Evolutionary conservation across 1,140 invertebrate genomes (phyloP).

Genomic region (Pollicipes pollicipes): DNA sequence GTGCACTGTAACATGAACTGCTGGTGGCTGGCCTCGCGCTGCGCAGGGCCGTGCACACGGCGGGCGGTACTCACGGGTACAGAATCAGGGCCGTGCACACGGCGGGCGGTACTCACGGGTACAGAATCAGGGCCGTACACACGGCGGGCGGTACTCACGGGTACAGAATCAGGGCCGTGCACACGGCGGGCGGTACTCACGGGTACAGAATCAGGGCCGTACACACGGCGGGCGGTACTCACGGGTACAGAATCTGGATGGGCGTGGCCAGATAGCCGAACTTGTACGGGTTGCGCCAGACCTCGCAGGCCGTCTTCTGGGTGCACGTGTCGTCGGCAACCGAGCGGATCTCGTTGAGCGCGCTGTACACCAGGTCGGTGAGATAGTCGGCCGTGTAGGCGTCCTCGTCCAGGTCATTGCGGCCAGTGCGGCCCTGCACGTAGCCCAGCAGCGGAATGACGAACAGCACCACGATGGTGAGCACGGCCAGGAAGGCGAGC

Average conservation of each 20-base stretch:
- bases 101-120: no score
- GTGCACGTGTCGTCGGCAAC: not conserved
- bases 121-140: no score
- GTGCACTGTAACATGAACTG: no score
- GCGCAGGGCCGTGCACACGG: no score
- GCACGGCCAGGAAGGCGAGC: not conserved
- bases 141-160: not conserved
- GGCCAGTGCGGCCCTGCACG: not conserved
- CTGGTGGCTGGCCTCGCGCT: no score
- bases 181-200: not conserved
- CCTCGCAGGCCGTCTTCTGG: not conserved
- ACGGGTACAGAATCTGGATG: not conserved
- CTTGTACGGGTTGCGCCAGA: not conserved
- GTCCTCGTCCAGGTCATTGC: not conserved
- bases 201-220: no score
- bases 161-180: no score
- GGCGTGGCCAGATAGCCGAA: slow-evolving; percentile 4
- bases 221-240: no score
- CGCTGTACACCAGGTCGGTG: slow-evolving; percentile 4
- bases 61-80: no score
- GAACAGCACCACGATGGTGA: not conserved
- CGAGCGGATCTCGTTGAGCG: not conserved
- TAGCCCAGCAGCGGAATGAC: slow-evolving; percentile 5
- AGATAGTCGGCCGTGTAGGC: not conserved
- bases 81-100: no score